Evolutionary conservation across 64 coral and sea anemone species (phyloP), one percentile per base, ranked within the genome.

Genomic region (Astreopora myriophthalma): DNA sequence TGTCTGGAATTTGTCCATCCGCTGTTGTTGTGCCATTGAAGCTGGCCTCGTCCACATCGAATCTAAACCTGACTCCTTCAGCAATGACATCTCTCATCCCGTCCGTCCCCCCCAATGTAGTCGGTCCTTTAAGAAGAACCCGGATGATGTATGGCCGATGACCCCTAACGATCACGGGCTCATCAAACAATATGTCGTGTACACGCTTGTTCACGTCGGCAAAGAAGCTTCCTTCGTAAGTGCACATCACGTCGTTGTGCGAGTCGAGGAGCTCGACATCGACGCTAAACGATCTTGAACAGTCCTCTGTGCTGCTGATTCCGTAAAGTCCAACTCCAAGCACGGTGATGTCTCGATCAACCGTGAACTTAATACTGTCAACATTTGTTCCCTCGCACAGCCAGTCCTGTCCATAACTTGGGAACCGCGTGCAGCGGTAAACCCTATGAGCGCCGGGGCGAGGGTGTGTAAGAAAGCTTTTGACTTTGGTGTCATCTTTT

Each of bases 21-120:
- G 91, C 88, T 19, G 95, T 96, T 22, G 95, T 96, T 29, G 95
- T 96, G 8, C 95, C 95, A 57, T 96, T 96, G 79, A 96, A 96
- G 76, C 95, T 96, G 13, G 91, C 87, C 74, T 96, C 95, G 13
- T 96, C 95, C 8, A 96, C 95, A 20, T 96, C 95, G 72, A 96
- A 96, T 29, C 70, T 40, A 69, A 96, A 96, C 65, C 92, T 93
- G 1, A 96, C 87, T 5, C 81, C 92, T 27, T 96, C 95, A 38
- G 91, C 86, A 0, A 89, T 71, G 19, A 96, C 88, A 57, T 93
- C 92, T 32, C 91, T 86, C 87, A 93, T 62, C 23, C 95, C 95
- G 25, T 96, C 91, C 12, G 86, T 90, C 34, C 95, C 95, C 86
- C 95, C 88, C 13, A 84, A 49, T 19, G 91, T 93, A 3, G 81